Evolutionary conservation across 53 echinoderm and acorn worm species (phyloP).

Genomic region (Antedon mediterranea): DNA sequence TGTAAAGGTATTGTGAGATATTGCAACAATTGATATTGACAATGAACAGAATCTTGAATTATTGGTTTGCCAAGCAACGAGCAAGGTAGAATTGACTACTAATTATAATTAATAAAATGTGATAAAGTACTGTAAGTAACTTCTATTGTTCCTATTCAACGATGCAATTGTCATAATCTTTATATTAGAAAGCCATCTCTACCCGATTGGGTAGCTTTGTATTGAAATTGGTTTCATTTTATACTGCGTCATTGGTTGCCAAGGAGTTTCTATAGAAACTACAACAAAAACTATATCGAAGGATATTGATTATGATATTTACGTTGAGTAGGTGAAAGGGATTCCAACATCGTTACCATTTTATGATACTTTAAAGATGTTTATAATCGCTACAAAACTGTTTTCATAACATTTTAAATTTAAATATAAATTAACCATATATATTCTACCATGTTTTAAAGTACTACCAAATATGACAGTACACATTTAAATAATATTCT

Average conservation of each 20-base stretch:
- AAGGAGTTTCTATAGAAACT: background rate
- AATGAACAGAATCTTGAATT: no score
- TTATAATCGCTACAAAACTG: background rate
- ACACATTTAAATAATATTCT: no score
- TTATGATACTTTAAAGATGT: background rate
- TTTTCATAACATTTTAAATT: background rate
- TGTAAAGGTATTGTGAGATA: no score
- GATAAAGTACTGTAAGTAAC: no score
- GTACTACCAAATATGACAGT: no score
- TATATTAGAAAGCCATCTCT: background rate
- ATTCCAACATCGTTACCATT: background rate
- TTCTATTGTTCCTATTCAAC: background rate
- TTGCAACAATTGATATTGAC: no score
- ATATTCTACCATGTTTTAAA: no score
- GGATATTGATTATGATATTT: background rate
- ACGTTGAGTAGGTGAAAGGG: background rate
- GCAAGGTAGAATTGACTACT: no score
- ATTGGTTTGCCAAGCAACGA: no score
- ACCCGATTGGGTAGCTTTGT: background rate
- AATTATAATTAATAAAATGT: no score
- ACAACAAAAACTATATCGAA: background rate
- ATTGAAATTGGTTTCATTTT: background rate
- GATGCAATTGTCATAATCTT: background rate
- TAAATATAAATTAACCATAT: no score
- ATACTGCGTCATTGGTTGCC: background rate